Percentiles rank a stretch among this genome's conserved stretches.
These are phyloP conservation scores for Rhagonycha fulva DNA, from an alignment of 2,888 invertebrate species.

Conservation along the genomic window DNA sequence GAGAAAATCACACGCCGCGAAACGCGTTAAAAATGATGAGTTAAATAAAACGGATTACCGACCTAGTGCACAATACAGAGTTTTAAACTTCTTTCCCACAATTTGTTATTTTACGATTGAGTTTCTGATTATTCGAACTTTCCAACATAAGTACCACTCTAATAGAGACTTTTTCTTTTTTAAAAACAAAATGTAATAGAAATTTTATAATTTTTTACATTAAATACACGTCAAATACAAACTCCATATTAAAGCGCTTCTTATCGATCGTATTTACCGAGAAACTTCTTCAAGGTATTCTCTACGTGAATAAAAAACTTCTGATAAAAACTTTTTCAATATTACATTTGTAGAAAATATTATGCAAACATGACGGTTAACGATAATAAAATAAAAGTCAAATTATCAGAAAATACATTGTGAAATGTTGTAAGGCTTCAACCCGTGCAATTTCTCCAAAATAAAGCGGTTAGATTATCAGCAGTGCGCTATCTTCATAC, in stretches of 20 bases:
- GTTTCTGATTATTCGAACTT: neutral
- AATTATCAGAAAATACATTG: neutral
- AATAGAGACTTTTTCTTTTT: neutral
- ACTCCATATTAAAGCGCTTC: neutral
- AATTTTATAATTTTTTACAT: neutral
- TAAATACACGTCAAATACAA: neutral
- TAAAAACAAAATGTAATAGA: neutral
- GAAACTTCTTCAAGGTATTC: no score
- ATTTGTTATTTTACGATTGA: neutral
- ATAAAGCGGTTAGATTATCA: conserved; percentile 3
- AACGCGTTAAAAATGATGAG: neutral
- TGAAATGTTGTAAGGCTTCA: neutral
- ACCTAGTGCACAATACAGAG: neutral
- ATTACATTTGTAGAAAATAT: neutral
- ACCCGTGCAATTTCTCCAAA: neutral
- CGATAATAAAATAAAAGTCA: neutral
- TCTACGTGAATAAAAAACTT: no score
- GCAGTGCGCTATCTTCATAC: neutral
- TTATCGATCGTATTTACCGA: neutral
- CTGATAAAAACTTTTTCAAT: neutral
- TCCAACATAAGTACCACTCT: neutral
- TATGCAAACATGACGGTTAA: neutral
- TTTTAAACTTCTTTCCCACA: neutral
- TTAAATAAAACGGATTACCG: neutral
- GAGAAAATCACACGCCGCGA: neutral